phyloP scores from a whole-genome alignment of 2,113 vertebrate species.

The Aldabrachelys gigantea region DNA sequence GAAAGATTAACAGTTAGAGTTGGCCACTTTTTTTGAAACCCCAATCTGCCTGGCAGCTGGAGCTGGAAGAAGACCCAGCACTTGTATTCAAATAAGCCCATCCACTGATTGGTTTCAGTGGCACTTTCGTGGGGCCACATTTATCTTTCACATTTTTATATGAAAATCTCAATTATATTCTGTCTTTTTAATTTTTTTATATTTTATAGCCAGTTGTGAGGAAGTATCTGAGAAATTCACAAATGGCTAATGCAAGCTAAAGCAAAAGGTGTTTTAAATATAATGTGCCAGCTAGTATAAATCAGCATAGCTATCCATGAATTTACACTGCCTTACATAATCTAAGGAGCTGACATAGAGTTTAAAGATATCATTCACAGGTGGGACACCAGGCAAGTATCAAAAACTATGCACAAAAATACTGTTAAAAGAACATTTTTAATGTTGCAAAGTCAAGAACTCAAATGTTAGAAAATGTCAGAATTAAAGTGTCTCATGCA shows the following conservation, averaged over 20 bases:
- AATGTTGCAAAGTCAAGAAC: not conserved
- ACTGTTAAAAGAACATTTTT: not conserved
- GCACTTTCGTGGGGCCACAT: not conserved
- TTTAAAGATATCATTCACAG: not conserved
- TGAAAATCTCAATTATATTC: not conserved
- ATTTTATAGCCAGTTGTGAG: not conserved
- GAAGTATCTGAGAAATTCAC: not conserved
- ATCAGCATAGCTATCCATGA: not conserved
- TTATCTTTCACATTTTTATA: not conserved
- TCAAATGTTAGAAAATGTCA: not conserved
- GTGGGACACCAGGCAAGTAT: not conserved
- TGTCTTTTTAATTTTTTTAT: not conserved
- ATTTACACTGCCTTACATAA: not conserved
- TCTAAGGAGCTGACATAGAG: accelerated
- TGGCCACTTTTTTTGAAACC: not conserved
- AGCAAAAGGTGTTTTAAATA: not conserved
- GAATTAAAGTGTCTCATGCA: not conserved
- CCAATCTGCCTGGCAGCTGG: not conserved
- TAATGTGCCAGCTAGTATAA: not conserved
- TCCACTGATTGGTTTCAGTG: not conserved
- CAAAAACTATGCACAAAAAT: not conserved
- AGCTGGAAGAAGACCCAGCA: not conserved
- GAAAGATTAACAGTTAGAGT: not conserved
- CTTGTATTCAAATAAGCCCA: not conserved
- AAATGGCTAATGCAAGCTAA: not conserved